Conservation (phyloP, 1,140 invertebrate species). For the Sycophaga agraensis region DNA sequence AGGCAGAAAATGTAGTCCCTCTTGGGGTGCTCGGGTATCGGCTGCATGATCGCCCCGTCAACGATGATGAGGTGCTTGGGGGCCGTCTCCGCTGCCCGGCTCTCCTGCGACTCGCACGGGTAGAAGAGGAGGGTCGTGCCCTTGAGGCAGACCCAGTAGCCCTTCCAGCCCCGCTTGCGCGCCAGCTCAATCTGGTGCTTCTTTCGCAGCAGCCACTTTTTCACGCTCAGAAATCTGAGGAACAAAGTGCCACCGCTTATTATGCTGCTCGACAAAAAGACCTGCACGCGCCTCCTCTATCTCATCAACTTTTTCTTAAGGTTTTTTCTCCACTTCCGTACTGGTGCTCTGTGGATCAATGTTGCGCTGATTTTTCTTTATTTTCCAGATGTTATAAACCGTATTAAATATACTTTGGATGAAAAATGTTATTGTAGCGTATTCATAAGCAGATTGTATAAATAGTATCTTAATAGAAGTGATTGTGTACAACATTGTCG, state of each 20-base stretch:
- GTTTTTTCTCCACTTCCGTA: too few species aligned
- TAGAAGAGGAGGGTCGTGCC: conserved; percentile 96
- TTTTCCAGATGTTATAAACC: too few species aligned
- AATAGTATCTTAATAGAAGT: too few species aligned
- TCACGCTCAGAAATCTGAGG: conserved; percentile 74
- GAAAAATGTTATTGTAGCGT: too few species aligned
- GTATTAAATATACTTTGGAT: too few species aligned
- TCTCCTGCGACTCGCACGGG: conserved; percentile 91
- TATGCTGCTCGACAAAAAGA: too few species aligned
- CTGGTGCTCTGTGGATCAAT: too few species aligned
- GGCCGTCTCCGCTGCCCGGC: conserved; percentile 84
- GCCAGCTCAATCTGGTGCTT: conserved; percentile 96
- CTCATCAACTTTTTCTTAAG: too few species aligned
- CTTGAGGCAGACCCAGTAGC: conserved; percentile 97
- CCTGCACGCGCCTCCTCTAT: too few species aligned
- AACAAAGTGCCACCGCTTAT: not conserved
- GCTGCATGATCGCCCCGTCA: conserved; percentile 96
- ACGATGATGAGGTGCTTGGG: conserved; percentile 96
- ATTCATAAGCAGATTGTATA: too few species aligned
- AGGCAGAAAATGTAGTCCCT: conserved; percentile 97
- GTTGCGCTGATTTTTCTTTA: too few species aligned
- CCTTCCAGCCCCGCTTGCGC: conserved; percentile 94
- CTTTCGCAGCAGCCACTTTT: conserved; percentile 96
- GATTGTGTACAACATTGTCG: too few species aligned
- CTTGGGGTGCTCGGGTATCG: conserved; percentile 97